Percentiles rank a stretch among this genome's conserved stretches.
phyloP scores from a whole-genome alignment of 2,888 invertebrate genomes.

The Amphipoea lucens region DNA sequence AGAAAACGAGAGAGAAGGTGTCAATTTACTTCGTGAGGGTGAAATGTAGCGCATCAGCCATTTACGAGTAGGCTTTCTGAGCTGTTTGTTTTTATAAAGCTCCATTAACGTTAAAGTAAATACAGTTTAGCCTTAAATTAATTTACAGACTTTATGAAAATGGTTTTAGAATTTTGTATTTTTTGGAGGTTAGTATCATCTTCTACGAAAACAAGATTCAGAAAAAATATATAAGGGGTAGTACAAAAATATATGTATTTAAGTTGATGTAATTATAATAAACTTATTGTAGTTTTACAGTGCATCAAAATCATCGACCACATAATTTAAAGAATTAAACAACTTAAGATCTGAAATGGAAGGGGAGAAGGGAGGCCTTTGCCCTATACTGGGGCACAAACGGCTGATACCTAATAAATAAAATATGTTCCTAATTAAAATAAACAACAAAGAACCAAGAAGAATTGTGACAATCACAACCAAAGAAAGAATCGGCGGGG shows the following conservation, averaged over 20 bases:
- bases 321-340: not conserved
- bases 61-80: conserved; percentile 11
- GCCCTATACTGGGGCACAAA: not conserved
- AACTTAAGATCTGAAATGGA: not conserved
- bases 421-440: not conserved
- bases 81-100: conserved; percentile 36
- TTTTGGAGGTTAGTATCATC: not conserved
- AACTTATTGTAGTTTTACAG: not conserved
- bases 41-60: conserved; percentile 42
- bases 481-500: too few relatives aligned
- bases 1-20: conserved; percentile 18
- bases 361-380: too few relatives aligned
- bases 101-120: conserved; percentile 44
- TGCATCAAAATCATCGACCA: not conserved
- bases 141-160: conserved; percentile 1
- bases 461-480: not conserved
- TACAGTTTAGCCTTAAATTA: conserved; percentile 14
- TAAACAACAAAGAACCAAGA: not conserved
- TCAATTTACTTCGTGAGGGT: conserved; percentile 35
- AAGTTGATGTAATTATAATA: not conserved
- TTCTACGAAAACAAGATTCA: not conserved
- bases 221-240: too few relatives aligned
- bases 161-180: not conserved
- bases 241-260: too few relatives aligned
- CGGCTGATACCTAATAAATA: not conserved